Evolutionary conservation across 1,140 invertebrate genomes (phyloP).

Genomic region (Ceratosolen fusciceps): DNA sequence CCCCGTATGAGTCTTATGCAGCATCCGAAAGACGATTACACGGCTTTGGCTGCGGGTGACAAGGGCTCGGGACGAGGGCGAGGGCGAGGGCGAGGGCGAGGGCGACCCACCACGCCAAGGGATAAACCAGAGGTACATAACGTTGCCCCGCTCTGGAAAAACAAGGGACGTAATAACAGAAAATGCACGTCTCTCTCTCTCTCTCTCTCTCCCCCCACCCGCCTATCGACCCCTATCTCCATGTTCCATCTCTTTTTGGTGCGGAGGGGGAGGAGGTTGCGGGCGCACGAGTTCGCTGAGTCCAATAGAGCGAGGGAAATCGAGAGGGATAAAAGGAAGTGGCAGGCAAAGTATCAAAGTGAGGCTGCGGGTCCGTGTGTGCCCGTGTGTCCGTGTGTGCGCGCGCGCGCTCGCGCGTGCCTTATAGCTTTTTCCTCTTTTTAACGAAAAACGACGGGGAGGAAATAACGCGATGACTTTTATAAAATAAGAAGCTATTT

Average conservation of each 20-base stretch:
- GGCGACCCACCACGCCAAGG: too few relatives aligned
- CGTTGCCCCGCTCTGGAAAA: not conserved
- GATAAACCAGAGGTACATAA: not conserved
- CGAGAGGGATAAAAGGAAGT: slow-evolving; percentile 12
- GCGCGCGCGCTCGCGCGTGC: too few relatives aligned
- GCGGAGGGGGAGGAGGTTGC: too few relatives aligned
- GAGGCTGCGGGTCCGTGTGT: slow-evolving; percentile 23
- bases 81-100: not conserved
- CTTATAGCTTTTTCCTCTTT: slow-evolving; percentile 19
- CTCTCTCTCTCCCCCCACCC: too few relatives aligned
- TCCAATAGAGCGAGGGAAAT: slow-evolving; percentile 25
- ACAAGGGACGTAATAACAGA: slow-evolving; percentile 18
- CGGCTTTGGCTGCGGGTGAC: not conserved
- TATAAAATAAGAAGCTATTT: slow-evolving; percentile 13
- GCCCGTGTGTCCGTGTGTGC: too few relatives aligned
- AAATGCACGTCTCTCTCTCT: not conserved
- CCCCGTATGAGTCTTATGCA: not conserved
- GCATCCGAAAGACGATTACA: not conserved
- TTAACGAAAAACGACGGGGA: slow-evolving; percentile 19
- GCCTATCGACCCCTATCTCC: too few relatives aligned
- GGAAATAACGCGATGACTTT: slow-evolving; percentile 2
- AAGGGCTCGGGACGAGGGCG: not conserved
- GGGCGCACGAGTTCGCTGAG: too few relatives aligned
- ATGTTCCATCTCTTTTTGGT: too few relatives aligned
- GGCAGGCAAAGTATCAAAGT: slow-evolving; percentile 24